Evolutionary conservation across 2,888 invertebrate genomes (phyloP).

Genomic region (Ichneumon xanthorius): DNA sequence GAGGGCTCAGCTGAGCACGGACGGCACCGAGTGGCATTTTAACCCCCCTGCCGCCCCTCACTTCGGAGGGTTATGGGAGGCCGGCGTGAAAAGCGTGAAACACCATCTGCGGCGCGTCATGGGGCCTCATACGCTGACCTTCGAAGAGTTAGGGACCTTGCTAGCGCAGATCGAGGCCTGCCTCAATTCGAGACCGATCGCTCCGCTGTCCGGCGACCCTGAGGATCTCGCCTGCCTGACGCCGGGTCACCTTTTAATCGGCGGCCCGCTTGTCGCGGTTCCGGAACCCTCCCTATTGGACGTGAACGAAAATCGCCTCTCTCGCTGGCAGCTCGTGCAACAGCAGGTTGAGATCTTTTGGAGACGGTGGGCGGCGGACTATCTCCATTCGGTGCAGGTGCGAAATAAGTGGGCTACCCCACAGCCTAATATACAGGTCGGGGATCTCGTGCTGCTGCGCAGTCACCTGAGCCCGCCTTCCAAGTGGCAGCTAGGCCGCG

Average conservation of each 20-base stretch:
- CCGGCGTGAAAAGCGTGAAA: too few relatives aligned
- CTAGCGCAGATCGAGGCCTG: neutral
- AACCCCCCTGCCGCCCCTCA: slow-evolving; percentile 34
- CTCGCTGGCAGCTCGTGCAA: slow-evolving; percentile 62
- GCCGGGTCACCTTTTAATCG: neutral
- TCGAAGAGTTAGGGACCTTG: neutral
- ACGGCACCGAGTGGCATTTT: slow-evolving; percentile 42
- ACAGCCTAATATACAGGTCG: neutral
- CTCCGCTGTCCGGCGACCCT: neutral
- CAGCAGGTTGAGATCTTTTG: slow-evolving; percentile 64
- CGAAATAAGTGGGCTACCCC: slow-evolving; percentile 20
- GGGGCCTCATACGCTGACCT: neutral
- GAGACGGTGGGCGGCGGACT: slow-evolving; percentile 59
- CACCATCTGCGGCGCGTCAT: too few relatives aligned
- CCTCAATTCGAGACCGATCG: neutral
- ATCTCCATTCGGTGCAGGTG: slow-evolving; percentile 8
- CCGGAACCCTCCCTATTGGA: too few relatives aligned
- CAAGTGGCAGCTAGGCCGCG: neutral
- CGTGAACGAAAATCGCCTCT: too few relatives aligned
- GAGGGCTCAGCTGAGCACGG: slow-evolving; percentile 3
- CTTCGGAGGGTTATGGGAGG: too few relatives aligned
- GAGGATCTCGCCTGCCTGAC: neutral
- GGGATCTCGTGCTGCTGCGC: neutral
- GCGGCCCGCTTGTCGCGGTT: too few relatives aligned
- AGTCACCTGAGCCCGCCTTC: slow-evolving; percentile 1